These are phyloP conservation scores for Holacanthella duospinosa DNA, from an alignment of 2,888 invertebrate species.

Conservation along the genomic window DNA sequence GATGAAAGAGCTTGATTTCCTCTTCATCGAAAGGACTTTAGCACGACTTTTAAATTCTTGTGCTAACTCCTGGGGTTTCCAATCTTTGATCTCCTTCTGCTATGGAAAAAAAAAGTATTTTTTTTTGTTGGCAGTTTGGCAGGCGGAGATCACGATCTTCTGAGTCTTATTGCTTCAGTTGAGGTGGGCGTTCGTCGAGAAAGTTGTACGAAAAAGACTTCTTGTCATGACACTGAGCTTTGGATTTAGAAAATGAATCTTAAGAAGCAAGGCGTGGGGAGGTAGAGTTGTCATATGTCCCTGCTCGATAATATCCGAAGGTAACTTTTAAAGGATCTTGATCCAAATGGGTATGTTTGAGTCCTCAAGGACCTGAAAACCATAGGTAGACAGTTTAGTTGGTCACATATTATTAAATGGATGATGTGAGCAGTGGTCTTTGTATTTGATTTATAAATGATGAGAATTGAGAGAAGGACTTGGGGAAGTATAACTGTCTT, in stretches of 20 bases:
- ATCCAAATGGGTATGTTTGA: too few relatives aligned
- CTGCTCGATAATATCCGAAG: too few relatives aligned
- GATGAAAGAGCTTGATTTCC: not conserved
- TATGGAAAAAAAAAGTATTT: not conserved
- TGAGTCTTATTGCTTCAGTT: too few relatives aligned
- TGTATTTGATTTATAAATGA: not conserved
- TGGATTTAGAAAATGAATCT: not conserved
- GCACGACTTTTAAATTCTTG: conserved; percentile 30
- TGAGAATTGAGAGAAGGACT: too few relatives aligned
- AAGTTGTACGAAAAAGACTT: conserved; percentile 17
- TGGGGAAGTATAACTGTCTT: too few relatives aligned
- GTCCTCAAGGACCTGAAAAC: not conserved
- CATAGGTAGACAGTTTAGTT: not conserved
- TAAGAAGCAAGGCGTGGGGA: not conserved
- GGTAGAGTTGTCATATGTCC: too few relatives aligned
- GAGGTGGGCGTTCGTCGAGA: conserved; percentile 32
- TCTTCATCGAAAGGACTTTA: conserved; percentile 18
- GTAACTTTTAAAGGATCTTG: too few relatives aligned
- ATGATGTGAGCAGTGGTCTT: not conserved
- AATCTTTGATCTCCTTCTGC: too few relatives aligned
- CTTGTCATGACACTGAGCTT: conserved; percentile 26
- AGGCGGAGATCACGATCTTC: conserved; percentile 31
- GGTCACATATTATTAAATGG: not conserved
- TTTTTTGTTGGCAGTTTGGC: conserved; percentile 23
- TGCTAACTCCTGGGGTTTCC: conserved; percentile 27